Evolutionary conservation across 2,113 vertebrate species (phyloP), one percentile per base, ranked within the genome.

Genomic region (Diglossa brunneiventris): DNA sequence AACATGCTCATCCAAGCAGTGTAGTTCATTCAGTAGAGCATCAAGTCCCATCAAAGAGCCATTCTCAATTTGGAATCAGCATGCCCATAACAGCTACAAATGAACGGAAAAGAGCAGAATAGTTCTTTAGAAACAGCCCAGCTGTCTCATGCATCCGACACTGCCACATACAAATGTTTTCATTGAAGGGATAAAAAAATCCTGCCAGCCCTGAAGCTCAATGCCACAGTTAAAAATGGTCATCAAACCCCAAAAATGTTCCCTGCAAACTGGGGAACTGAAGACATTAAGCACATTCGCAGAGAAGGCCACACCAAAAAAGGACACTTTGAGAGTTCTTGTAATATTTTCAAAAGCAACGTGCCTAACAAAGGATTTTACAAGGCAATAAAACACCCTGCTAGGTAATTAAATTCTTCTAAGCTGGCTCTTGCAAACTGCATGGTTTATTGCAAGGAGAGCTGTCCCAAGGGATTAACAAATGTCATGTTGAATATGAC

Each of bases 101-200:
- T 83, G 92, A 96, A 96, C 93, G 96, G 94, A 96, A 96, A 96
- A 75, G 94, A 84, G 96, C 76, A 96, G 94, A 97, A 95, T 72
- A 77, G 82, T 75, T 88, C 96, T 96, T 97, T 95, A 97, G 92
- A 97, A 94, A 62, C 13, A 83, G 90, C 79, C 85, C 95, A 97
- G 96, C 85, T 97, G 94, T 64, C 93, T 81, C 90, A 59, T 89
- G 88, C 90, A 96, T 83, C 90, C 4, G 3, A 93, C 76, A 78
- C 92, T 90, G 90, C 88, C 88, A 90, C 83, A 86, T 64, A 95
- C 88, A 95, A 96, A 95, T 64, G 85, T 90, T 96, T 78, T 42
- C 85, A 95, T 64, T 96, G 90, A 93, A 78, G 52, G 83, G 50
- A 41, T 7, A 33, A 20, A 28, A 80, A 62, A 73, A 90, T 50